Conservation (phyloP, 2,888 invertebrate species). For the Pachycephus smyrnensis region DNA sequence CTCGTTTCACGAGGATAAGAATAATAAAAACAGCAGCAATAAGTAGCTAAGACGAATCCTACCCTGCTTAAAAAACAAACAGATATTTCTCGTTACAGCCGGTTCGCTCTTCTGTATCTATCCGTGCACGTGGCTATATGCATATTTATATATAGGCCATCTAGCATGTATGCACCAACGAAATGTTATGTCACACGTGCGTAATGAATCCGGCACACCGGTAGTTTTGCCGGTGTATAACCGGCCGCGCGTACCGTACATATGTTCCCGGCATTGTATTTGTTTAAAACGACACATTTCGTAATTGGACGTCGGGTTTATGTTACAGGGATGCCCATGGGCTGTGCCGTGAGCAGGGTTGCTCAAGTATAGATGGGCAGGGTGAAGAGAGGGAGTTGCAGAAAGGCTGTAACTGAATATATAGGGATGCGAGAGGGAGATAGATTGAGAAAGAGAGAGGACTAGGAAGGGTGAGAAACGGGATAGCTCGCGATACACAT, state of each 20-base stretch:
- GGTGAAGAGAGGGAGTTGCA: not conserved
- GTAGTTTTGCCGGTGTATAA: not conserved
- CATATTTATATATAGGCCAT: not conserved
- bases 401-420: not conserved
- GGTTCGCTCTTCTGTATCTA: not conserved
- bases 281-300: not conserved
- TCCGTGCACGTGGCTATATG: not conserved
- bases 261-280: not conserved
- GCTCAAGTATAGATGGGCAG: not conserved
- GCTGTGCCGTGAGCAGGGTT: not conserved
- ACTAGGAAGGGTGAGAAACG: not conserved
- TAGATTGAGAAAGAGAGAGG: not conserved
- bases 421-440: not conserved
- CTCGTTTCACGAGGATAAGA: not conserved
- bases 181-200: conserved; percentile 27
- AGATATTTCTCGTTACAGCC: not conserved
- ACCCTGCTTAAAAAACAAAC: not conserved
- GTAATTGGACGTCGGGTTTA: not conserved
- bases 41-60: not conserved
- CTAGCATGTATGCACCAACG: not conserved
- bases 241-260: not conserved
- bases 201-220: conserved; percentile 39
- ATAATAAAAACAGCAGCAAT: not conserved
- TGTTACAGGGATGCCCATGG: not conserved
- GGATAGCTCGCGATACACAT: not conserved